Evolutionary conservation across 2,888 invertebrate genomes (phyloP).

Genomic region (Cephonodes hylas): DNA sequence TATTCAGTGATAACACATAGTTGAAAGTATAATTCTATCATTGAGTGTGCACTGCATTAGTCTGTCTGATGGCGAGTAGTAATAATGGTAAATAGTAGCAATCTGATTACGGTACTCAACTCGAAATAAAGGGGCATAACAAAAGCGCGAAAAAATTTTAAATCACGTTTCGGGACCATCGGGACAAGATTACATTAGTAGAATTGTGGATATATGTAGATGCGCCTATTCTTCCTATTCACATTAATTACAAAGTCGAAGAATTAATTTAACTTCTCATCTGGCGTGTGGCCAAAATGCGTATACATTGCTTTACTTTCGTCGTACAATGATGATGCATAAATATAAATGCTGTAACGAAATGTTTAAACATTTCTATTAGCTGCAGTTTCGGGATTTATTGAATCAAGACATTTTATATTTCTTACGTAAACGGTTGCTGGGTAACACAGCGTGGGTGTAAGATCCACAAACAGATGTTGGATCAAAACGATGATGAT

Average conservation of each 20-base stretch:
- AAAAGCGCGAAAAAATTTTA: too few relatives aligned
- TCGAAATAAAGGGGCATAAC: too few relatives aligned
- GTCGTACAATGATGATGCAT: conserved; percentile 4
- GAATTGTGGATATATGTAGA: background rate
- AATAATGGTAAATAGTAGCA: too few relatives aligned
- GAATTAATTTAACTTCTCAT: background rate
- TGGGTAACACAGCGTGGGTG: conserved; percentile 30
- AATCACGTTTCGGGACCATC: background rate
- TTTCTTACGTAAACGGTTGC: background rate
- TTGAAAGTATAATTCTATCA: too few relatives aligned
- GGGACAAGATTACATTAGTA: background rate
- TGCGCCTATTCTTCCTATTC: background rate
- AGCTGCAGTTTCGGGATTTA: conserved; percentile 2
- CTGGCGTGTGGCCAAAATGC: background rate
- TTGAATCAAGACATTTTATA: background rate
- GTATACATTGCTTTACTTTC: background rate
- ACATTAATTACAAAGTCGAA: conserved; percentile 3
- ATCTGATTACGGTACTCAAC: too few relatives aligned
- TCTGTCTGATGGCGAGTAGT: too few relatives aligned
- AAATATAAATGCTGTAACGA: background rate
- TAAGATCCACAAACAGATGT: conserved; percentile 33
- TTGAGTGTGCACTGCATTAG: too few relatives aligned
- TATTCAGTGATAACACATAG: too few relatives aligned
- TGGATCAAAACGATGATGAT: conserved; percentile 5
- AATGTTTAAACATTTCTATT: background rate